These are phyloP conservation scores for Willisornis vidua DNA, from an alignment of 2,113 vertebrate species.

Conservation along the genomic window DNA sequence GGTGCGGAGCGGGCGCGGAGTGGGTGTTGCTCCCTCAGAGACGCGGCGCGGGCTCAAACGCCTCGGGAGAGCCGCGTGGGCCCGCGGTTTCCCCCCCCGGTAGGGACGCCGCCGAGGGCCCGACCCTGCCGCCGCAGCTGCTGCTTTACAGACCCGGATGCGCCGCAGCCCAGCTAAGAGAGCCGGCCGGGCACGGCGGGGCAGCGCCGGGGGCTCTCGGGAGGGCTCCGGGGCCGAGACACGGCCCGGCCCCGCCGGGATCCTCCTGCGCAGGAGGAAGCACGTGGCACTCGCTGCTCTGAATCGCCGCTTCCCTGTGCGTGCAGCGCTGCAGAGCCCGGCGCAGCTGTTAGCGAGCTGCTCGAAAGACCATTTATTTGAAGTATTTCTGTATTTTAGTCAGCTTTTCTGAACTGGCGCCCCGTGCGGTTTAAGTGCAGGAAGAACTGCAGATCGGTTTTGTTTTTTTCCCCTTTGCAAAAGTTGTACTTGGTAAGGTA, in stretches of 20 bases:
- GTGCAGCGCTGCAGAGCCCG: fast-evolving
- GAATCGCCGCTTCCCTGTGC: too few species aligned
- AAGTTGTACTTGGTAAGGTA: neutral
- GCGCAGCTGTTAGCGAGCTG: fast-evolving
- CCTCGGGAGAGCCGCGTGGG: neutral
- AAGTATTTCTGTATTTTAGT: neutral
- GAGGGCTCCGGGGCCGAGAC: neutral
- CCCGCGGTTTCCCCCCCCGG: too few species aligned
- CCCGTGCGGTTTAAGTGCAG: neutral
- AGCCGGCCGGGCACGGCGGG: fast-evolving
- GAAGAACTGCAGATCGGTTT: neutral
- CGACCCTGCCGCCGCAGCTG: neutral
- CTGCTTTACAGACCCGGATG: fast-evolving
- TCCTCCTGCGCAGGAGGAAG: neutral
- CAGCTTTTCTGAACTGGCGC: neutral
- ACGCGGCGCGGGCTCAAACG: neutral
- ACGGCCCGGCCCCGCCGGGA: neutral
- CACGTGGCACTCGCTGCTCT: fast-evolving
- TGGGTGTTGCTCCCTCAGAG: too few species aligned
- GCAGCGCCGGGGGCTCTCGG: fast-evolving
- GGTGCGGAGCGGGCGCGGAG: too few species aligned
- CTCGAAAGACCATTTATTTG: neutral
- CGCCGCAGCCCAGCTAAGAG: fast-evolving
- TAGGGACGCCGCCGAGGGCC: neutral
- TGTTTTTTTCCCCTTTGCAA: neutral